These are phyloP conservation scores for Squalus acanthias DNA, from an alignment of 2,797 vertebrate genomes.

Conservation along the genomic window DNA sequence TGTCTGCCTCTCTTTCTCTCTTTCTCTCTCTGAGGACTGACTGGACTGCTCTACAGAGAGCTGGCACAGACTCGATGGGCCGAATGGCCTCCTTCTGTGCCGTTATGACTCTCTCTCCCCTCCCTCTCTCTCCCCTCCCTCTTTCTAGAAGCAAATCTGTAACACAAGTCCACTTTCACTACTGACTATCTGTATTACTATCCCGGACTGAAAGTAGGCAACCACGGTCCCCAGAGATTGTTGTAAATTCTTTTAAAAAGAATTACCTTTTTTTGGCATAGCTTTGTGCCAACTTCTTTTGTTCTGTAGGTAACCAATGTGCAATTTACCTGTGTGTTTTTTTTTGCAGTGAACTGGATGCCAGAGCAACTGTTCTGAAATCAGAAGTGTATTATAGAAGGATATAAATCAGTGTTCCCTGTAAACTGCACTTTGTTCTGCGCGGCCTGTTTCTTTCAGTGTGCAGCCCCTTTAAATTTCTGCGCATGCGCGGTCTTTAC, in stretches of 20 bases:
- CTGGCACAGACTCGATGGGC: no score
- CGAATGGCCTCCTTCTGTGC: no score
- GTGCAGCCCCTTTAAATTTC: no score
- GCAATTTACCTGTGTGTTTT: not conserved
- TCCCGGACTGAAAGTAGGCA: no score
- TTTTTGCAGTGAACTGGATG: not conserved
- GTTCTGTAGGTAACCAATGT: not conserved
- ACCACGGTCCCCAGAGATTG: not conserved
- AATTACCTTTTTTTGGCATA: not conserved
- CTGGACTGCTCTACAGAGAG: no score
- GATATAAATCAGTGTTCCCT: not conserved
- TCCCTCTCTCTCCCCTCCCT: no score
- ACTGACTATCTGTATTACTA: not conserved
- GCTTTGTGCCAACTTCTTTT: not conserved
- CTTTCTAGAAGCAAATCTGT: not conserved
- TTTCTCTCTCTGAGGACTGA: no score
- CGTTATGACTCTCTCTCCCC: no score
- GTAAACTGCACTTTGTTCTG: no score
- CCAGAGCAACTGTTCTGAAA: not conserved
- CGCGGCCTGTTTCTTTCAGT: no score
- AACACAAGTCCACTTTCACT: not conserved
- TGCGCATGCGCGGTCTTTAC: no score
- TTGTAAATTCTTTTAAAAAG: not conserved
- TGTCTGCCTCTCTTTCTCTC: no score
- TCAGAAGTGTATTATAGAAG: not conserved